phyloP scores from a whole-genome alignment of 35 echinoderm and acorn worm species.

The Apostichopus parvimensis region DNA sequence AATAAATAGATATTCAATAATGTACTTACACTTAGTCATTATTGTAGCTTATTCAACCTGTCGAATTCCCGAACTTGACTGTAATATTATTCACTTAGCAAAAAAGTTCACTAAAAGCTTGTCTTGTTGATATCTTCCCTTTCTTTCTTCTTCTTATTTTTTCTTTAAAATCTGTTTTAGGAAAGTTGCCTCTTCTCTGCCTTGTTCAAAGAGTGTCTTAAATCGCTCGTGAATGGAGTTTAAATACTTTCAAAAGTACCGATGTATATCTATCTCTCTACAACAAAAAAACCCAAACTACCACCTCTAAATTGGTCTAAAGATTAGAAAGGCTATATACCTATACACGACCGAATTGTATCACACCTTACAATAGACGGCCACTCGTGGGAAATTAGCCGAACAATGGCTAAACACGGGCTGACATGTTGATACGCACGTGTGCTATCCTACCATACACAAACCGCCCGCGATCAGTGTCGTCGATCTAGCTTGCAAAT shows the following conservation, averaged over 20 bases:
- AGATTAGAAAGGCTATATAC: not conserved
- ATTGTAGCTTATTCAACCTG: not conserved
- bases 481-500: not conserved
- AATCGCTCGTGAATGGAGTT: not conserved
- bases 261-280: too few relatives aligned
- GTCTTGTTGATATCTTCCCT: not conserved
- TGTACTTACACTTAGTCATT: slow-evolving; percentile 40
- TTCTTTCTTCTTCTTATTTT: not conserved
- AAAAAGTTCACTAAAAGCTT: too few relatives aligned
- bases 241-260: slow-evolving; percentile 11
- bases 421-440: slow-evolving; percentile 41
- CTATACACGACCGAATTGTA: not conserved
- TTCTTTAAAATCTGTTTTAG: not conserved
- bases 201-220: not conserved
- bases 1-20: not conserved
- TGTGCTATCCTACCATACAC: slow-evolving; percentile 30
- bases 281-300: not conserved
- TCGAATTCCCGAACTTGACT: not conserved
- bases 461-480: not conserved
- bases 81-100: too few relatives aligned
- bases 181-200: not conserved
- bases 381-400: slow-evolving; percentile 54
- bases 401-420: slow-evolving; percentile 21
- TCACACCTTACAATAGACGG: slow-evolving; percentile 18
- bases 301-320: not conserved